These are phyloP conservation scores for Achlya flavicornis DNA, from an alignment of 2,888 invertebrate genomes.

Conservation along the genomic window DNA sequence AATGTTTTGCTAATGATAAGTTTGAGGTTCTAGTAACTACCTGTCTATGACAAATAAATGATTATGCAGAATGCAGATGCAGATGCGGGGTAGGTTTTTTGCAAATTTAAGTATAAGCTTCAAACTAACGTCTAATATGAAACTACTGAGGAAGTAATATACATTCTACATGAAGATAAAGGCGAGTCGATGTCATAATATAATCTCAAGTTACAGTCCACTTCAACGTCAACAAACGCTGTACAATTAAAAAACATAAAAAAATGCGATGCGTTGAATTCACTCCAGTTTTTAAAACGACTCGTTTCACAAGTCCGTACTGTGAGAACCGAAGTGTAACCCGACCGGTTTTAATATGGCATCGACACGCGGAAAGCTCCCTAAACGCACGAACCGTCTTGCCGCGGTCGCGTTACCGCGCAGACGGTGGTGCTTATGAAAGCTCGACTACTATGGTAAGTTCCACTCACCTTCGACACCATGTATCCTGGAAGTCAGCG, in stretches of 20 bases:
- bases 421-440: slow-evolving; percentile 77
- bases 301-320: slow-evolving; percentile 79
- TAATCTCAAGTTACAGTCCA: slow-evolving; percentile 45
- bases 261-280: slow-evolving; percentile 77
- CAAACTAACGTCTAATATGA: background rate
- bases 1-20: background rate
- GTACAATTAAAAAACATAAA: slow-evolving; percentile 75
- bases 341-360: slow-evolving; percentile 59
- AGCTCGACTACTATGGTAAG: slow-evolving; percentile 62
- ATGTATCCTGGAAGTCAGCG: slow-evolving; percentile 75
- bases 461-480: slow-evolving; percentile 84
- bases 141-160: slow-evolving; percentile 12
- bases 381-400: slow-evolving; percentile 49
- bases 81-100: slow-evolving; percentile 19
- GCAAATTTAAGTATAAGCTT: background rate
- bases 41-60: background rate
- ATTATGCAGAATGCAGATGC: slow-evolving; percentile 17
- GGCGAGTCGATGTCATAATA: slow-evolving; percentile 53
- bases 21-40: background rate
- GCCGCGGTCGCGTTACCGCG: slow-evolving; percentile 58
- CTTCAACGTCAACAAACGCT: slow-evolving; percentile 62
- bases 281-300: slow-evolving; percentile 82
- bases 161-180: slow-evolving; percentile 27
- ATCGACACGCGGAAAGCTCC: slow-evolving; percentile 58
- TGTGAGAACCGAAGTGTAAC: slow-evolving; percentile 77